Base-by-base conservation (phyloP, 37 sponge, comb jelly and placozoan species). In the Dysidea cf. avara region DNA sequence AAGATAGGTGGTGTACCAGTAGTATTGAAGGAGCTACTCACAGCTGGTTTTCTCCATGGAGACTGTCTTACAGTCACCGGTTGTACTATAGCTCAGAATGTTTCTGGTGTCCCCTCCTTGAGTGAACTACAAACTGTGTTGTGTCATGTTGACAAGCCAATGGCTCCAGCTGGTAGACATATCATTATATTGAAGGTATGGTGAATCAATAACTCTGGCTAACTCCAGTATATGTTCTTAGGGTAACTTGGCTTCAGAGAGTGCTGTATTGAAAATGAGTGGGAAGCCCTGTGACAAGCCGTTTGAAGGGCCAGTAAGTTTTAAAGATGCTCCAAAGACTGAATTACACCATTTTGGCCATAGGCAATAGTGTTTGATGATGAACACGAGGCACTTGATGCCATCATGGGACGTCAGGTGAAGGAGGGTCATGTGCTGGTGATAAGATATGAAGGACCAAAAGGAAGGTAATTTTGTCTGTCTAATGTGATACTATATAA, bases 401-500 rank as follows among this genome's bases (percentile, higher is more conserved):
- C 89, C 25, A 62, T 87, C 36, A 87, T 87, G 89, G 53, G 30
- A 35, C 5, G 28, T 35, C 64, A 83, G 83, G 63, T 87, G 16
- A 82, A 87, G 25, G 68, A 72, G 16, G 89, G 89, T 20, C 75
- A 87, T 12, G 89, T 82, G 21, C 51, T 87, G 9, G 72, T 87
- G 34, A 87, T 87, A 20, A 38, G 89, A 21, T 87, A 87, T 46
- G 89, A 82, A 37, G 89, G 89, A 36, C 89, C 89, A 5, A 82
- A 83, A 49, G 89, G 89, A 68, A 87, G 89, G 89, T 82, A 53
- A 56, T n/a, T n/a, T n/a, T n/a, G n/a, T n/a, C n/a, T n/a, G n/a
- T n/a, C n/a, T n/a, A n/a, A n/a, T n/a, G n/a, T n/a, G n/a, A n/a
- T n/a, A n/a, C n/a, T n/a, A n/a, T n/a, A n/a, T n/a, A n/a, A n/a